Evolutionary conservation across 2,888 invertebrate genomes (phyloP), one percentile per base, ranked within the genome.

Genomic region (Cyclophora albipunctata): DNA sequence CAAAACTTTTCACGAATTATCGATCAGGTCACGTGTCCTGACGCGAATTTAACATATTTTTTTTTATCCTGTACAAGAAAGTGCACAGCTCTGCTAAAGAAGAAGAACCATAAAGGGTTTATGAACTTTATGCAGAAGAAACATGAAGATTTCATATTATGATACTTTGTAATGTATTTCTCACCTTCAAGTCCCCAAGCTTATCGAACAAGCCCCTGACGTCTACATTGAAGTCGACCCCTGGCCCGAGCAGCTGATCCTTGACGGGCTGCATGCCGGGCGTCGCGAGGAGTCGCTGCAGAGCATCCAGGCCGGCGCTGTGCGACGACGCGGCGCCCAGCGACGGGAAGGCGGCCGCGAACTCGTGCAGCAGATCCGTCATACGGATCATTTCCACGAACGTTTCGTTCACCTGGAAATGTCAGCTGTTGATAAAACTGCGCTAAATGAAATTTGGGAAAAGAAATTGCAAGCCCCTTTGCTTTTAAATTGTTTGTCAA

Each of bases 311-410:
- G 0, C 87, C 86, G 0, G 55, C 69, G 5, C 75, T 69, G 57
- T 87, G 89, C 0, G 63, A 46, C 0, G 73, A 52, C 45, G 88
- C 57, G 5, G 64, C 62, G 47, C 71, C 70, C 40, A 87, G 59
- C 0, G 86, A 73, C 0, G 80, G 68, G 57, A 85, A 75, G 0
- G 85, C 73, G 0, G 60, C 60, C 0, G 89, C 71, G 58, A 89
- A 77, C 0, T 82, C 75, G 51, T 84, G 83, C 33, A 90, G 67
- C 1, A 89, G 63, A 1, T 65, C 58, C 0, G 79, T 73, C 42
- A 91, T 64, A 6, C 83, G 81, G 34, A 81, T 73, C 65, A 91
- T 76, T 45, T 88, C 86, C 0, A 86, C 75, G 60, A 91, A 91
- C 0, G 90, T 89, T 3, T 75, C 63, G 71, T 91, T 92, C 0